Evolutionary conservation across 2,113 vertebrate species (phyloP).

Genomic region (Neolamprologus cancellatus): DNA sequence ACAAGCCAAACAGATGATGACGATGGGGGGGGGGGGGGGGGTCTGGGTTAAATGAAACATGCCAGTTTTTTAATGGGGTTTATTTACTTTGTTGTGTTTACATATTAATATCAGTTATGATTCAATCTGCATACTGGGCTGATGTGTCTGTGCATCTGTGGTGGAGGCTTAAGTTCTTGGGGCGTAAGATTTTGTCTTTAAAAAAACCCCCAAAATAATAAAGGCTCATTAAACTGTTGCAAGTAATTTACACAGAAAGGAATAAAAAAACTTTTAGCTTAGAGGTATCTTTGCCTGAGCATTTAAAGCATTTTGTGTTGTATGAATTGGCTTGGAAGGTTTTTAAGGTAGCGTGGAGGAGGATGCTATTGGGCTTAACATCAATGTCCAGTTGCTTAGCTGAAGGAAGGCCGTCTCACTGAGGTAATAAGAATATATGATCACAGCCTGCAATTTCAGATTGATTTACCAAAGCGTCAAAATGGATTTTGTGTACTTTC

Average conservation of each 20-base stretch:
- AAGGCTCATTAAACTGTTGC: constrained; percentile 19
- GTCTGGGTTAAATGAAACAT: constrained; percentile 38
- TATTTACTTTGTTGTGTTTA: constrained; percentile 45
- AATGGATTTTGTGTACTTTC: background rate
- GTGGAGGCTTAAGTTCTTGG: background rate
- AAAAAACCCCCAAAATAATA: accelerated
- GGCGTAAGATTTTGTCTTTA: background rate
- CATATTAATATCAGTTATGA: constrained; percentile 32
- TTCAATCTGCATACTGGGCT: constrained; percentile 27
- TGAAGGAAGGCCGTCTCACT: background rate
- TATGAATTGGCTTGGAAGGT: background rate
- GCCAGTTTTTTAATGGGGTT: constrained; percentile 50
- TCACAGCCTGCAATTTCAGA: background rate
- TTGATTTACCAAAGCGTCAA: background rate
- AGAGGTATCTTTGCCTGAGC: background rate
- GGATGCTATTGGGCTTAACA: background rate
- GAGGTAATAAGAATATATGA: background rate
- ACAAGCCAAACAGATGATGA: background rate
- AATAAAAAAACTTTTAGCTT: background rate
- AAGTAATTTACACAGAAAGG: background rate
- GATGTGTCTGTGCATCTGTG: background rate
- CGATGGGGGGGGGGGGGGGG: background rate
- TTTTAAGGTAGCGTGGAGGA: background rate
- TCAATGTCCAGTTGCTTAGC: background rate
- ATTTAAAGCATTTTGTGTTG: background rate